Evolutionary conservation across 2,888 invertebrate genomes (phyloP).

Genomic region (Aspidiotus destructor): DNA sequence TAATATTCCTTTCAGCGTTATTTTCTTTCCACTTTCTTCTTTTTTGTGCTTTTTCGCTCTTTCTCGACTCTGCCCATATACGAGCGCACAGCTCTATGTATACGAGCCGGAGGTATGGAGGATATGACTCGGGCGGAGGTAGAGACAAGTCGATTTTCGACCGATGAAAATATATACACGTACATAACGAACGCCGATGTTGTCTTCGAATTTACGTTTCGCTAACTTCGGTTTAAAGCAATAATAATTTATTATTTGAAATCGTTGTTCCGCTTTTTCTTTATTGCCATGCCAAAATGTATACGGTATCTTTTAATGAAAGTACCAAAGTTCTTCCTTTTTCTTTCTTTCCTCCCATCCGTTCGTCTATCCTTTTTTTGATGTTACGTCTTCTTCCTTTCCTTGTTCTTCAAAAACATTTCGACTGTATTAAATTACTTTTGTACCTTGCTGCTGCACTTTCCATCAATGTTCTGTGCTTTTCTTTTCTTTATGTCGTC

Average conservation of each 20-base stretch:
- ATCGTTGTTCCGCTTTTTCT: constrained; percentile 14
- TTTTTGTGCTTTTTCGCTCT: not conserved
- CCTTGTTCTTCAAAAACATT: too few relatives aligned
- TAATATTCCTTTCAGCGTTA: constrained; percentile 7
- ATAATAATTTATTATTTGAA: constrained; percentile 14
- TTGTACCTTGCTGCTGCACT: too few relatives aligned
- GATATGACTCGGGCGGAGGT: too few relatives aligned
- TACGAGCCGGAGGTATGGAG: too few relatives aligned
- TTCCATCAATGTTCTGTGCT: too few relatives aligned
- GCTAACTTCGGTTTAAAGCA: constrained; percentile 13
- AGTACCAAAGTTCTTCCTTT: constrained; percentile 1
- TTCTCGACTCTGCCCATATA: not conserved
- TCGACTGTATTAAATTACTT: too few relatives aligned
- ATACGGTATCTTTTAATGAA: constrained; percentile 13
- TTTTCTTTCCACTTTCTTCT: constrained; percentile 1
- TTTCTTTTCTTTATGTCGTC: too few relatives aligned
- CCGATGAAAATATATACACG: constrained; percentile 10
- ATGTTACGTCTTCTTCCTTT: not conserved
- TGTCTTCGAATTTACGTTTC: constrained; percentile 15
- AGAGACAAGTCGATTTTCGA: constrained; percentile 13
- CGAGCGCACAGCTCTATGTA: not conserved
- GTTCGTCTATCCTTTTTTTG: not conserved
- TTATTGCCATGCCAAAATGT: constrained; percentile 5
- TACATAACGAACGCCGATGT: constrained; percentile 10
- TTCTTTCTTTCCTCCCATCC: not conserved